A percentile compares a stretch with the other conserved stretches of the same genome.
phyloP scores from a whole-genome alignment of 2,888 invertebrate species.

The Ptychoptera contaminata region DNA sequence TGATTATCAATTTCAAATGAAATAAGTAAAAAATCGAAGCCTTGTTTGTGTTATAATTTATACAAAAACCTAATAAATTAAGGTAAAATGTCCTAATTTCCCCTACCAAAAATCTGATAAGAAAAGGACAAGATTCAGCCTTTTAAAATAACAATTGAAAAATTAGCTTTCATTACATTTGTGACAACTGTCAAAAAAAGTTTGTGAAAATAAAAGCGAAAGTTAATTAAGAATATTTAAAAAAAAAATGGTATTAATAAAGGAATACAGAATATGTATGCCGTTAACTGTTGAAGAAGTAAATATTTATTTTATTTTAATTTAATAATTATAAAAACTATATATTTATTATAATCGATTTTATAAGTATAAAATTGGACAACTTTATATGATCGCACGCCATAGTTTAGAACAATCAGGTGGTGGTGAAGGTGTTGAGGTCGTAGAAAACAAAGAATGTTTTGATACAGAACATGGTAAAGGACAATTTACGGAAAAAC shows the following conservation, averaged over 20 bases:
- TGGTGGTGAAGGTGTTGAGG: slow-evolving; percentile 82
- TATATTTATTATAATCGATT: slow-evolving; percentile 6
- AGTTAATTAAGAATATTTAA: too few species aligned
- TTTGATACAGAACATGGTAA: slow-evolving; percentile 62
- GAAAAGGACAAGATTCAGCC: too few species aligned
- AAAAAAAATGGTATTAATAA: slow-evolving; percentile 59
- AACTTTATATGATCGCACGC: slow-evolving; percentile 87
- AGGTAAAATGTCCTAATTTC: too few species aligned
- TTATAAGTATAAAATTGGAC: slow-evolving; percentile 74
- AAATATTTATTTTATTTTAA: slow-evolving; percentile 15
- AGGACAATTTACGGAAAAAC: slow-evolving; percentile 81
- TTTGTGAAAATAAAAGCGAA: too few species aligned
- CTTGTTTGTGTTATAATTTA: too few species aligned
- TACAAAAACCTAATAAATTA: too few species aligned
- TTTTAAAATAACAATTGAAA: too few species aligned
- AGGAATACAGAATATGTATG: slow-evolving; percentile 86
- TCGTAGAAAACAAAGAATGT: slow-evolving; percentile 67
- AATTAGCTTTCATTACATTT: too few species aligned
- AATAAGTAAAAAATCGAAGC: too few species aligned
- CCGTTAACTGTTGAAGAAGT: slow-evolving; percentile 86
- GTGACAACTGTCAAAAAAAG: too few species aligned
- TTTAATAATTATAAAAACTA: slow-evolving; percentile 5
- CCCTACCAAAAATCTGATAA: too few species aligned
- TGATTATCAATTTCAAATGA: too few species aligned
- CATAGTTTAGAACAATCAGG: slow-evolving; percentile 85